These are phyloP conservation scores for Tachina grossa DNA, from an alignment of 2,888 invertebrate genomes.

Conservation along the genomic window DNA sequence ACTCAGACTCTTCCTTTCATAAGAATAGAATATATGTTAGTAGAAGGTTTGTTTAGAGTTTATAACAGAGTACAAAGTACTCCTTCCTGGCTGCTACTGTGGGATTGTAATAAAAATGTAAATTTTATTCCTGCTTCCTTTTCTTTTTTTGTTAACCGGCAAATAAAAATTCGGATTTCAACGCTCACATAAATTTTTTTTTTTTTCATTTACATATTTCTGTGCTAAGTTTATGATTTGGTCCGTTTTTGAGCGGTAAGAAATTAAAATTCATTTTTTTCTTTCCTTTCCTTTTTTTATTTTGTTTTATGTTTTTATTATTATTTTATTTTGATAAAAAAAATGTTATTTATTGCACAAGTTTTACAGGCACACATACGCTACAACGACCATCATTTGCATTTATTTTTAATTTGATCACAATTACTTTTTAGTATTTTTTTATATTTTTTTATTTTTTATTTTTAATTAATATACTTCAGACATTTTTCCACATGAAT, in stretches of 20 bases:
- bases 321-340: slow-evolving; percentile 33
- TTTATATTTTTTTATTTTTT: slow-evolving; percentile 27
- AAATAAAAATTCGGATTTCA: slow-evolving; percentile 67
- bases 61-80: background rate
- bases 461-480: slow-evolving; percentile 18
- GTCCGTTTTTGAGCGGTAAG: slow-evolving; percentile 51
- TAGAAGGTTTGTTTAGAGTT: background rate
- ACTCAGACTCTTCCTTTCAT: slow-evolving; percentile 76
- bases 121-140: slow-evolving; percentile 60
- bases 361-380: slow-evolving; percentile 14
- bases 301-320: too few species aligned
- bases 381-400: background rate
- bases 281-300: background rate
- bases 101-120: slow-evolving; percentile 74
- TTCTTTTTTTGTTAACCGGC: slow-evolving; percentile 18
- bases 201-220: slow-evolving; percentile 59
- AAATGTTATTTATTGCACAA: slow-evolving; percentile 61
- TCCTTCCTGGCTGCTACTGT: background rate
- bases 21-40: background rate
- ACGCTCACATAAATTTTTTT: slow-evolving; percentile 69
- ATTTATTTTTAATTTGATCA: slow-evolving; percentile 35
- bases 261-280: slow-evolving; percentile 65
- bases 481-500: slow-evolving; percentile 34
- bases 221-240: slow-evolving; percentile 54
- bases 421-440: slow-evolving; percentile 28